Base-by-base conservation (phyloP, 2,888 invertebrate species). In the Thelaira solivaga region DNA sequence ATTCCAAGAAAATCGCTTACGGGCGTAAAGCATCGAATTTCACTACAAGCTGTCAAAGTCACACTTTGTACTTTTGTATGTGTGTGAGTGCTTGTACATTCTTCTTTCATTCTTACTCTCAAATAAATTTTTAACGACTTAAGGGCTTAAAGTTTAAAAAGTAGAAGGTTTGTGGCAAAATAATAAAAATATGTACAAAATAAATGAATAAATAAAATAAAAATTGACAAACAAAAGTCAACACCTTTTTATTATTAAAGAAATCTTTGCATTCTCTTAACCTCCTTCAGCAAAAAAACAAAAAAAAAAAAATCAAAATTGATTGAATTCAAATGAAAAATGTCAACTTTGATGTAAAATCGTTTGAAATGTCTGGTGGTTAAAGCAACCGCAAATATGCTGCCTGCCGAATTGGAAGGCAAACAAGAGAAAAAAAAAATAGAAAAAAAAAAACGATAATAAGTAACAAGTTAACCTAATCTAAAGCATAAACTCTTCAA, bases 11-110 rank as follows among this genome's bases (percentile, higher is more conserved):
- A 67, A 16, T 71, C 65, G 71, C 72, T 55, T 41, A 13, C 76
- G 67, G 65, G 77, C 77, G 73, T 74, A 41, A 62, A 80, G 79
- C 72, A 77, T 81, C 75, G 76, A 80, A 82, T 82, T 82, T 80
- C 77, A 81, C 81, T 82, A 82, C 67, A 73, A 64, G 75, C 82
- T 81, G 82, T 80, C 82, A 81, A 81, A 77, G 69, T 71, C 80
- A 82, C 80, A 74, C 74, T 74, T 55, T 67, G 47, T 26, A 74
- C 61, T 59, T 53, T n/a, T n/a, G n/a, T n/a, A n/a, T n/a, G n/a
- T n/a, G n/a, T 20, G 34, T 43, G n/a, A 16, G 20, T n/a, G 36
- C 43, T 22, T 61, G 49, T 43, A 13, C 0, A 22, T 43, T 10
- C 29, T n/a, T 20, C 20, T 16, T 22, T n/a, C 20, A 6, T 22